Evolutionary conservation across 2,888 invertebrate species (phyloP).

Genomic region (Strigamia crassipes): DNA sequence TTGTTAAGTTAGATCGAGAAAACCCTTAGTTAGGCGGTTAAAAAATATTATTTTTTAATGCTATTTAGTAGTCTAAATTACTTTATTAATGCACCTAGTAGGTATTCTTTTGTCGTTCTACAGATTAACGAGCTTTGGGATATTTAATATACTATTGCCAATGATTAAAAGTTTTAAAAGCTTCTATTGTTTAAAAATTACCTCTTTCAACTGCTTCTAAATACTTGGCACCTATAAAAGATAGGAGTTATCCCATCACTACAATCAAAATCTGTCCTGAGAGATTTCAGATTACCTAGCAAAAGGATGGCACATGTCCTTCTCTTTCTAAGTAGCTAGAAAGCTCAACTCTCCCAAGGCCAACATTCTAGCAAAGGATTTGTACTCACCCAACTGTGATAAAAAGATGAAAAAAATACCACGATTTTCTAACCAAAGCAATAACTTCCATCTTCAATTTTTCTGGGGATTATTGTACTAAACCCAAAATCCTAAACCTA

Average conservation of each 20-base stretch:
- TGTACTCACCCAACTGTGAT: neutral
- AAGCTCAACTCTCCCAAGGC: neutral
- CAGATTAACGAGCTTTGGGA: too few relatives aligned
- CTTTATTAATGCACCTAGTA: too few relatives aligned
- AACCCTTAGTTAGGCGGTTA: too few relatives aligned
- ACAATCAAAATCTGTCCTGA: neutral
- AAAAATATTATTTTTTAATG: too few relatives aligned
- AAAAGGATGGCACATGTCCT: neutral
- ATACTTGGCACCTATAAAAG: neutral
- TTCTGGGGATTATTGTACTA: neutral
- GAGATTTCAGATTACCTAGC: neutral
- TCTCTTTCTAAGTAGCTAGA: neutral
- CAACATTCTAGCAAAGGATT: constrained; percentile 4
- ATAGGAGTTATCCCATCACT: neutral
- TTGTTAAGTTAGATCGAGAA: too few relatives aligned
- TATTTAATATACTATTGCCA: too few relatives aligned
- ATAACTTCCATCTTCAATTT: neutral
- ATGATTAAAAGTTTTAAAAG: too few relatives aligned
- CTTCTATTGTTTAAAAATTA: neutral
- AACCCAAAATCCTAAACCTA: neutral
- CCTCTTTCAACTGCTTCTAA: neutral
- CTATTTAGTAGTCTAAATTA: too few relatives aligned
- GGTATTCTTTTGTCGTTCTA: too few relatives aligned
- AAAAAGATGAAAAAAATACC: constrained; percentile 13
- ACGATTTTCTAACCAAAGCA: neutral